A percentile compares a stretch with the other conserved stretches of the same genome.
These are phyloP conservation scores for Patiria miniata DNA, from an alignment of 35 echinoderm and acorn worm species.

Conservation along the genomic window DNA sequence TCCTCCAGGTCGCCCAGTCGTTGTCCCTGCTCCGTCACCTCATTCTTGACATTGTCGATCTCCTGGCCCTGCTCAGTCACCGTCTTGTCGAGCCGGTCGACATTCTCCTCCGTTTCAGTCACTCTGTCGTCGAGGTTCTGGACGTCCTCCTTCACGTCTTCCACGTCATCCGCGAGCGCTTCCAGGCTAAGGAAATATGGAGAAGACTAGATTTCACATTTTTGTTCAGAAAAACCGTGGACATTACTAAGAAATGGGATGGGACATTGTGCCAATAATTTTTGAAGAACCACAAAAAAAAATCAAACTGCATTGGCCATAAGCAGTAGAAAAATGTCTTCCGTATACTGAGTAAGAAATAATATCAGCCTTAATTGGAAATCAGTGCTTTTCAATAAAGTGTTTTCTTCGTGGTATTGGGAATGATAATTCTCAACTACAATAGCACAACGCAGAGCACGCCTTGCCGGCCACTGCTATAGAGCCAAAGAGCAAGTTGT, in stretches of 20 bases:
- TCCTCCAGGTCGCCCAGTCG: conserved; percentile 75
- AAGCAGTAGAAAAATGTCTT: neutral
- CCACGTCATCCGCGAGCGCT: conserved; percentile 61
- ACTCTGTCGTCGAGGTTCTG: conserved; percentile 74
- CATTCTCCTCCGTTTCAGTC: conserved; percentile 58
- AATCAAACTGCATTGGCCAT: neutral
- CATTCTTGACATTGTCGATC: conserved; percentile 79
- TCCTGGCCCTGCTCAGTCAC: conserved; percentile 77
- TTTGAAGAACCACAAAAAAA: neutral
- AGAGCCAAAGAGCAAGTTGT: too few relatives aligned
- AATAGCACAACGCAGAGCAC: too few relatives aligned
- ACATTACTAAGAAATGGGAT: too few relatives aligned
- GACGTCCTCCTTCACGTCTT: conserved; percentile 74
- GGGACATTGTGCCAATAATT: too few relatives aligned
- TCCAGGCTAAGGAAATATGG: conserved; percentile 47
- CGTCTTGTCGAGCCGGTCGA: conserved; percentile 61
- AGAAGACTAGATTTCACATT: too few relatives aligned
- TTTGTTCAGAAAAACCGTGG: too few relatives aligned
- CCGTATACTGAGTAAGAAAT: too few relatives aligned
- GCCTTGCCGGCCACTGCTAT: too few relatives aligned
- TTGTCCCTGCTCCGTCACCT: conserved; percentile 81
- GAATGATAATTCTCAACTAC: too few relatives aligned
- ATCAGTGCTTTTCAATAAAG: too few relatives aligned
- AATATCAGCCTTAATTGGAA: too few relatives aligned
- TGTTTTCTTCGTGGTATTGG: too few relatives aligned